Conservation (phyloP, 2,888 invertebrate species). For the Notodonta dromedarius region DNA sequence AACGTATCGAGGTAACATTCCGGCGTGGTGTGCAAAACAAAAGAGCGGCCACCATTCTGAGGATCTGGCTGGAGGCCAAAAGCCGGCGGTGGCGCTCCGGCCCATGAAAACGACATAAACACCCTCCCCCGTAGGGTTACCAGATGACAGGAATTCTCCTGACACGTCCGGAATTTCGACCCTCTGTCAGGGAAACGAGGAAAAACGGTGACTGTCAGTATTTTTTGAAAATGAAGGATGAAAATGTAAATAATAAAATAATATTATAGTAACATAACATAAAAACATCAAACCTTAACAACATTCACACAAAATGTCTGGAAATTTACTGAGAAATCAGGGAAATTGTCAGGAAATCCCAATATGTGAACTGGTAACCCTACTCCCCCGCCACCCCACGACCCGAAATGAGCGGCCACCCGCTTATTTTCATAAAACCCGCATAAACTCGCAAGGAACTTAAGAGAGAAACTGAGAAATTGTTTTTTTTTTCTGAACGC, state of each 20-base stretch:
- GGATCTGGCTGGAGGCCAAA: slow-evolving; percentile 73
- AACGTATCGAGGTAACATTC: slow-evolving; percentile 51
- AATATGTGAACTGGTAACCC: no score
- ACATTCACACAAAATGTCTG: no score
- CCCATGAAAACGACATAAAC: slow-evolving; percentile 77
- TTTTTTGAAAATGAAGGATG: no score
- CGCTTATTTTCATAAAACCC: slow-evolving; percentile 82
- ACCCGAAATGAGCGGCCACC: slow-evolving; percentile 80
- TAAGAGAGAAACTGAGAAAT: slow-evolving; percentile 60
- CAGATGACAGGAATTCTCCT: no score
- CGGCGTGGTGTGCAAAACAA: slow-evolving; percentile 60
- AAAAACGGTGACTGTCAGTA: no score
- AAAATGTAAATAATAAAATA: no score
- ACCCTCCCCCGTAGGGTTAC: slow-evolving; percentile 34
- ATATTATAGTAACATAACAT: no score
- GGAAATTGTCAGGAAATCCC: no score
- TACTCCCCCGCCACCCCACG: slow-evolving; percentile 44
- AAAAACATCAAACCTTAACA: no score
- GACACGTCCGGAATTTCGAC: no score
- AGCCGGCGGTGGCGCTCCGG: slow-evolving; percentile 60
- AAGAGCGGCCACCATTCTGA: slow-evolving; percentile 62
- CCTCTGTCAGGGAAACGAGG: no score
- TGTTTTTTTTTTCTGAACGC: slow-evolving; percentile 61
- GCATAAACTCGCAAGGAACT: slow-evolving; percentile 69
- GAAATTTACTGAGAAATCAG: no score